Percentiles rank a stretch among this genome's conserved stretches.
These are phyloP conservation scores for Parotia lawesii DNA, from an alignment of 2,113 vertebrate species.

Conservation along the genomic window DNA sequence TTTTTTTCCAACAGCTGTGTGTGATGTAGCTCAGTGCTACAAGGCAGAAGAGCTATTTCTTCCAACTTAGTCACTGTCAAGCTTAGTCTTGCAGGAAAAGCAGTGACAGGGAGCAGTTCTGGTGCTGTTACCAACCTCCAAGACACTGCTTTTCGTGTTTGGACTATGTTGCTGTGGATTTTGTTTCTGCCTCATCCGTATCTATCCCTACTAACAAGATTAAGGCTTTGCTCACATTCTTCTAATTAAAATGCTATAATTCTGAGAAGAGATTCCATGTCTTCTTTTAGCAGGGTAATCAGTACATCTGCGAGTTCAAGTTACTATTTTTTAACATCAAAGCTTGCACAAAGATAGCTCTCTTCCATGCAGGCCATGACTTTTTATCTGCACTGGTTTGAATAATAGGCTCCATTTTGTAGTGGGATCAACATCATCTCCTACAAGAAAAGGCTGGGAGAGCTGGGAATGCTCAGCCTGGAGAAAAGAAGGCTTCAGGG, in stretches of 20 bases:
- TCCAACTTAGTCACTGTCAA: not conserved
- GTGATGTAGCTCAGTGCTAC: not conserved
- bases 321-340: not conserved
- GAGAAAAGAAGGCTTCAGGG: not conserved
- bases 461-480: not conserved
- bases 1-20: not conserved
- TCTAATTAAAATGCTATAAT: conserved; percentile 32
- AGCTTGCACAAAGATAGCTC: not conserved
- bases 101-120: not conserved
- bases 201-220: conserved; percentile 17
- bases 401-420: not conserved
- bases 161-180: not conserved
- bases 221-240: conserved; percentile 19
- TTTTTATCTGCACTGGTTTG: not conserved
- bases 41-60: not conserved
- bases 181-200: not conserved
- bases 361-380: not conserved
- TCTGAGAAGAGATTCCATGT: not conserved
- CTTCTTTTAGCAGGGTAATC: conserved; percentile 15
- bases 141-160: not conserved
- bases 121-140: not conserved
- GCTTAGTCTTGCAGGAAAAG: not conserved
- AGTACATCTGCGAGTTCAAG: not conserved
- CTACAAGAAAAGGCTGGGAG: not conserved
- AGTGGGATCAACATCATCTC: not conserved